Conservation (phyloP, 1,140 invertebrate genomes). For the Saxidomus purpurata region DNA sequence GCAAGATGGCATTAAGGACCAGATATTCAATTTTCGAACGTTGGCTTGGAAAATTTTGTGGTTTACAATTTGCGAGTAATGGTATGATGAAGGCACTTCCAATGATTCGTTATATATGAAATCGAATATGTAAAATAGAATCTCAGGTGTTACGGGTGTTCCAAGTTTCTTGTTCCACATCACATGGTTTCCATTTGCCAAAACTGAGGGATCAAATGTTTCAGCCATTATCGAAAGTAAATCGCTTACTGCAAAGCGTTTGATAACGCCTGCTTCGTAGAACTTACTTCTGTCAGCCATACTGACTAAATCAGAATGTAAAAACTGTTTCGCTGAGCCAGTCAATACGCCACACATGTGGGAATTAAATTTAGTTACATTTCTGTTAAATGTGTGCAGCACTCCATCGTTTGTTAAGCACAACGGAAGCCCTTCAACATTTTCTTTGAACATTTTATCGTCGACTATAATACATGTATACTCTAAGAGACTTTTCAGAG, state of each 20-base stretch:
- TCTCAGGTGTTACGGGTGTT: neutral
- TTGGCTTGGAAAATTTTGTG: neutral
- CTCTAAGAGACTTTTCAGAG: neutral
- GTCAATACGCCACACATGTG: neutral
- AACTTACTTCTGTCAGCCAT: neutral
- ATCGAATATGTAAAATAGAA: neutral
- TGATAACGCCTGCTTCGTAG: neutral
- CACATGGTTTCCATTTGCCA: neutral
- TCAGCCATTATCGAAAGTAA: neutral
- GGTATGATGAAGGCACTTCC: neutral
- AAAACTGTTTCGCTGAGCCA: neutral
- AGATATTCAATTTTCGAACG: neutral
- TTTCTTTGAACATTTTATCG: neutral
- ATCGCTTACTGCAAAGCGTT: neutral
- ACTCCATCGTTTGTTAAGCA: constrained; percentile 21
- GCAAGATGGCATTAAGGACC: constrained; percentile 19
- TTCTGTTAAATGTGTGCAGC: neutral
- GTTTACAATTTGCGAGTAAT: neutral
- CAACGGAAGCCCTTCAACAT: neutral
- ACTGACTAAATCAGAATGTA: neutral
- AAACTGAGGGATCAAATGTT: neutral
- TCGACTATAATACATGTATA: neutral
- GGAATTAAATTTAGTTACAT: neutral
- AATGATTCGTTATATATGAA: neutral
- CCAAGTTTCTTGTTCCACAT: neutral